phyloP scores from a whole-genome alignment of 2,113 vertebrate genomes.

The Pituophis catenifer region DNA sequence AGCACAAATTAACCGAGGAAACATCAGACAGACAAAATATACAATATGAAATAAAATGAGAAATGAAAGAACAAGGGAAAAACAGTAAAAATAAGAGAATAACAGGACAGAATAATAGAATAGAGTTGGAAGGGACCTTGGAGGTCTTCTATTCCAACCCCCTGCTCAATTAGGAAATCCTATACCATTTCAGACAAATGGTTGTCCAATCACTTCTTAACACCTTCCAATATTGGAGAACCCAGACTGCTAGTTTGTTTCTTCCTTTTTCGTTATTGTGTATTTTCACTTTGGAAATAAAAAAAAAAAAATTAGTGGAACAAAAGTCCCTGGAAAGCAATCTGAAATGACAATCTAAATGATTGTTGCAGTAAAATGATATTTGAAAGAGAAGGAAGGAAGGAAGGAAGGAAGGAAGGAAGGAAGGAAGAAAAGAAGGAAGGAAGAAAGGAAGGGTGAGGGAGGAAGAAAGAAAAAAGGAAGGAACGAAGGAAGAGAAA shows the following conservation, averaged over 20 bases:
- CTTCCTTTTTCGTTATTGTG: background rate
- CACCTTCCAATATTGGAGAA: background rate
- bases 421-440: fast-evolving
- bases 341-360: background rate
- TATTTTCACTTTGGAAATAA: background rate
- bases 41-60: background rate
- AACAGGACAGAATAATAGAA: background rate
- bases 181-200: background rate
- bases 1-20: background rate
- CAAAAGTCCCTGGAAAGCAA: background rate
- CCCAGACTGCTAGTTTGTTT: background rate
- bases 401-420: background rate
- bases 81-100: background rate
- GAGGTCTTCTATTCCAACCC: background rate
- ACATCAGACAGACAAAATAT: background rate
- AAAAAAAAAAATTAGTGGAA: too few relatives aligned
- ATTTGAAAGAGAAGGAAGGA: background rate
- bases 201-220: background rate
- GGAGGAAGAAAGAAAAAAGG: too few relatives aligned
- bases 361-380: background rate
- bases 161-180: background rate
- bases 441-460: fast-evolving
- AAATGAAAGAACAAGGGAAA: background rate
- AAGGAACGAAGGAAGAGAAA: too few relatives aligned
- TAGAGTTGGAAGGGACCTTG: background rate